Evolutionary conservation across 2,113 vertebrate species (phyloP).

Genomic region (rat (Rattus norvegicus)): DNA sequence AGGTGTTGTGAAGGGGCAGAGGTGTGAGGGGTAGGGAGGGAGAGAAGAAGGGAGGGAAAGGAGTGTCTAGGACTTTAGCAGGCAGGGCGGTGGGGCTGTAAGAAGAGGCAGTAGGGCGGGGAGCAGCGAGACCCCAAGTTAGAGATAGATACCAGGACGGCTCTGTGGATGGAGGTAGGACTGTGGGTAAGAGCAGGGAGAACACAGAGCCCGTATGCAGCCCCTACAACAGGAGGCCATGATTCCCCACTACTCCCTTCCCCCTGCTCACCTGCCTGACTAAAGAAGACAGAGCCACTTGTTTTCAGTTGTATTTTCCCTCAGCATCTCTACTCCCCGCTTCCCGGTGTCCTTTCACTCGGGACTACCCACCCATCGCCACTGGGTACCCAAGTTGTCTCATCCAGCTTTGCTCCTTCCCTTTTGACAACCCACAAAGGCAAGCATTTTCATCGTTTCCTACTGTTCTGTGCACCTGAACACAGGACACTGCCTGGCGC

Average conservation of each 20-base stretch:
- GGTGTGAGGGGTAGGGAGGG: not conserved
- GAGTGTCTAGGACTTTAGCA: not conserved
- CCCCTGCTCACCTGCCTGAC: not conserved
- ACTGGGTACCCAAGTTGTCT: not conserved
- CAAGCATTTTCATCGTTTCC: not conserved
- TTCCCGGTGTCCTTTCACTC: not conserved
- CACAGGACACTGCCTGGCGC: not conserved
- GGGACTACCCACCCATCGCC: not conserved
- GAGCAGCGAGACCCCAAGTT: not conserved
- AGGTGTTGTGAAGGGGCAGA: slow-evolving; percentile 60
- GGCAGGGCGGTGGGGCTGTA: not conserved
- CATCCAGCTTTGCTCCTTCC: not conserved
- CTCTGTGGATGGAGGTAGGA: not conserved
- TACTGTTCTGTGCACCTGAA: not conserved
- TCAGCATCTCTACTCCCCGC: not conserved
- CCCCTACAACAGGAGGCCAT: accelerated
- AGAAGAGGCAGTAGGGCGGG: not conserved
- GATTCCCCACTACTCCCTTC: not conserved
- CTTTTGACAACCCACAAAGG: not conserved
- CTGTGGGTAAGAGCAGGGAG: not conserved
- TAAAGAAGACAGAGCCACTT: not conserved
- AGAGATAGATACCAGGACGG: not conserved
- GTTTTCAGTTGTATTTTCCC: not conserved
- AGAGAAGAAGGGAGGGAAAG: not conserved
- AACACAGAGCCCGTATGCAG: not conserved